These are phyloP conservation scores for Tupaia chinensis DNA, from an alignment of 2,113 vertebrate species.

Conservation along the genomic window DNA sequence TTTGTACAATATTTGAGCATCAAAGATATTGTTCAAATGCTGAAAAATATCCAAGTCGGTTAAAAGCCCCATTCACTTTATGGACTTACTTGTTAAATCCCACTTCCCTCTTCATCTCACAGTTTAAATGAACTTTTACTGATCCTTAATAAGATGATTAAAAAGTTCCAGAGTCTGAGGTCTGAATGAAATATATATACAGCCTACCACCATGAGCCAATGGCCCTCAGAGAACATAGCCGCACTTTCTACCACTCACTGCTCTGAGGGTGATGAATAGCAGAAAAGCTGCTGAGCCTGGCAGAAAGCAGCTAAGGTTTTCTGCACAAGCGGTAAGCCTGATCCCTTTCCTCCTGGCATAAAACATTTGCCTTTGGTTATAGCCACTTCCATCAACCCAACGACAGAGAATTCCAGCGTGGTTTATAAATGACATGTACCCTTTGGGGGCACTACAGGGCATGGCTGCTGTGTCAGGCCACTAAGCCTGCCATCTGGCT, in stretches of 20 bases:
- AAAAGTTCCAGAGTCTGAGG: not conserved
- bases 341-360: slow-evolving; percentile 47
- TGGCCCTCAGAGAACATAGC: not conserved
- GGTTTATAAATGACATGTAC: slow-evolving; percentile 64
- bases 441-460: slow-evolving; percentile 73
- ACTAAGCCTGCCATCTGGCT: slow-evolving; percentile 69
- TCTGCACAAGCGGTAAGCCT: slow-evolving; percentile 50
- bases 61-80: not conserved
- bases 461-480: slow-evolving; percentile 58
- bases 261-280: not conserved
- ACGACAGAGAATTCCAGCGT: slow-evolving; percentile 62
- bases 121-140: slow-evolving; percentile 23
- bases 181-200: not conserved
- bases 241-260: not conserved
- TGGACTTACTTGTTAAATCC: not conserved
- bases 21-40: not conserved
- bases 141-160: not conserved
- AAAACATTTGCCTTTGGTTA: slow-evolving; percentile 64
- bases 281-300: slow-evolving; percentile 51
- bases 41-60: not conserved
- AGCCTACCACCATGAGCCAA: not conserved
- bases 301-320: slow-evolving; percentile 73
- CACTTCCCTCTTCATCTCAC: not conserved
- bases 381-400: slow-evolving; percentile 61
- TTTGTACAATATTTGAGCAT: not conserved